A percentile compares a stretch with the other conserved stretches of the same genome.
Evolutionary conservation across 2,113 vertebrate species (phyloP).

Genomic region (Cololabis saira): DNA sequence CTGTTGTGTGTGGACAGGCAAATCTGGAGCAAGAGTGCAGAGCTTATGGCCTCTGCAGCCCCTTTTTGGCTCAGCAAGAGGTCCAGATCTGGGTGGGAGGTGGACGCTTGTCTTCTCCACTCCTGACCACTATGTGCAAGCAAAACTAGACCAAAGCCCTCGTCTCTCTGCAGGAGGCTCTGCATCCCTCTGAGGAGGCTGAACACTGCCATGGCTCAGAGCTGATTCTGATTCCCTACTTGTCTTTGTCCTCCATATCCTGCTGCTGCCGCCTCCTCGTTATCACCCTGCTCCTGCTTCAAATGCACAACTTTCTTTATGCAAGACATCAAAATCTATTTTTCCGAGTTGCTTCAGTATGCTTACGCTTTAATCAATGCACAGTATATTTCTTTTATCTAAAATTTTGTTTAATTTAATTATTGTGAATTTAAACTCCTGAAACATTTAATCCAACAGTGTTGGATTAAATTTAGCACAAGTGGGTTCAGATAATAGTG

Average conservation of each 20-base stretch:
- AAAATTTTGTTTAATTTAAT: background rate
- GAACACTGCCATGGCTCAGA: constrained; percentile 31
- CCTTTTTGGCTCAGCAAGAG: constrained; percentile 52
- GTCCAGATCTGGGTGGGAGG: constrained; percentile 38
- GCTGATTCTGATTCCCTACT: constrained; percentile 48
- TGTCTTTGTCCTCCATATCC: constrained; percentile 33
- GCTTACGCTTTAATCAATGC: background rate
- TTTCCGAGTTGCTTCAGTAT: background rate
- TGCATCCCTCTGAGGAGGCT: constrained; percentile 48
- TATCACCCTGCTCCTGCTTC: constrained; percentile 15
- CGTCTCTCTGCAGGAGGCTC: constrained; percentile 35
- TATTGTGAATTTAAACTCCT: background rate
- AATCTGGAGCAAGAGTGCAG: constrained; percentile 36
- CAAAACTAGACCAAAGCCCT: constrained; percentile 43
- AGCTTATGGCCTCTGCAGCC: constrained; percentile 40
- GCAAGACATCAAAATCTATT: background rate
- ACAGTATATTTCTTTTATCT: background rate
- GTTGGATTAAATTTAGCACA: constrained; percentile 4
- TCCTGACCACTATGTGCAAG: constrained; percentile 44
- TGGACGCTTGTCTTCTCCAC: constrained; percentile 8
- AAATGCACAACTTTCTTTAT: constrained; percentile 8
- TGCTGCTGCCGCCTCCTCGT: constrained; percentile 24
- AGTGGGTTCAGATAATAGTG: constrained; percentile 26
- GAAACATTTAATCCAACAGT: background rate
- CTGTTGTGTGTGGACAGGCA: constrained; percentile 37